A percentile compares a stretch with the other conserved stretches of the same genome.
These are phyloP conservation scores for Mionectes macconnelli DNA, from an alignment of 2,113 vertebrate genomes.

Conservation along the genomic window DNA sequence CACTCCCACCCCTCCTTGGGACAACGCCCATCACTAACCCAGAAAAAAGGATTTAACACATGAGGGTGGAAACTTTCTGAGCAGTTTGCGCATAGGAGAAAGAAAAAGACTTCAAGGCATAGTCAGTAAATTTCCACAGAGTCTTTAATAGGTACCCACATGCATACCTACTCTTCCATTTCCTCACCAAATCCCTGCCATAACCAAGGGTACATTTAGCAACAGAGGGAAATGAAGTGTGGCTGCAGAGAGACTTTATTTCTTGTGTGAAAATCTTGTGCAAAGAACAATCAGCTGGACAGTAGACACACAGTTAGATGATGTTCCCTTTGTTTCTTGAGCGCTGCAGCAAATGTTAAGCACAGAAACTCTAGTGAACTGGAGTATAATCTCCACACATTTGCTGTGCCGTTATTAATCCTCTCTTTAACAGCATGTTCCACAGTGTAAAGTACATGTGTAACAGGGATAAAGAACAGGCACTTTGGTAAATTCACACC, in stretches of 20 bases:
- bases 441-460: not conserved
- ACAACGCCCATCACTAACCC: not conserved
- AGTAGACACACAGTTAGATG: not conserved
- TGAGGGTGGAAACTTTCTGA: not conserved
- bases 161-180: not conserved
- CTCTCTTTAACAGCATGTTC: not conserved
- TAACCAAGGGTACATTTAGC: not conserved
- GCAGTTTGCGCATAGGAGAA: not conserved
- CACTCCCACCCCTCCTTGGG: not conserved
- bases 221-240: not conserved
- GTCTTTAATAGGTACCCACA: rapidly evolving
- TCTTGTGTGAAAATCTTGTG: not conserved
- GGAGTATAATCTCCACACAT: not conserved
- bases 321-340: not conserved
- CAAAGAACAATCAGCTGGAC: not conserved
- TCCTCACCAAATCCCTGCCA: not conserved
- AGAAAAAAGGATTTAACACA: not conserved
- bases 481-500: not conserved
- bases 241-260: not conserved
- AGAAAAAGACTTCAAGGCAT: not conserved
- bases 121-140: not conserved
- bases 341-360: not conserved
- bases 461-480: not conserved
- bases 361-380: not conserved
- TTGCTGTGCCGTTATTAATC: not conserved